These are phyloP conservation scores for Ptychoptera contaminata DNA, from an alignment of 2,888 invertebrate genomes.

Conservation along the genomic window DNA sequence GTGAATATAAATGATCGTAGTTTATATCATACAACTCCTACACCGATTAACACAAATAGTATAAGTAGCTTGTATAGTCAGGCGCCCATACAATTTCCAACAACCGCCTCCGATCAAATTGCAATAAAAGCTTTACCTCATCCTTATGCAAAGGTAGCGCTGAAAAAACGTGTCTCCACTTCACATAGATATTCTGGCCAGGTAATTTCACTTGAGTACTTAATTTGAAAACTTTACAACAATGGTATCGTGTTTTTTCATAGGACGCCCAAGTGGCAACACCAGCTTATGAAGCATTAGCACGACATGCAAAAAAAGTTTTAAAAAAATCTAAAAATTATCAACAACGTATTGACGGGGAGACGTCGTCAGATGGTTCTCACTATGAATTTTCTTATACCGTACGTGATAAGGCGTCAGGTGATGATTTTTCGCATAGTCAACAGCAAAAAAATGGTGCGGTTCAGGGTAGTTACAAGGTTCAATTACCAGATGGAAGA, in stretches of 20 bases:
- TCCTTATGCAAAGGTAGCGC: slow-evolving; percentile 6
- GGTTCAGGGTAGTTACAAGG: slow-evolving; percentile 50
- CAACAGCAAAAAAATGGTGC: slow-evolving; percentile 39
- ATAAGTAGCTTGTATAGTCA: slow-evolving; percentile 3
- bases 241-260: neutral
- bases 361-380: slow-evolving; percentile 13
- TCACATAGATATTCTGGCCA: neutral
- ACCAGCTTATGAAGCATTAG: slow-evolving; percentile 27
- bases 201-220: neutral
- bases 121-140: slow-evolving; percentile 1
- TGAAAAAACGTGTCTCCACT: neutral
- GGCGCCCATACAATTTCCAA: slow-evolving; percentile 9
- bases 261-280: slow-evolving; percentile 24
- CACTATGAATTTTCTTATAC: slow-evolving; percentile 50
- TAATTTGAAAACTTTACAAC: neutral
- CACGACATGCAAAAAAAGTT: slow-evolving; percentile 25
- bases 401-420: slow-evolving; percentile 43
- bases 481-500: slow-evolving; percentile 49
- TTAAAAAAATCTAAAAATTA: slow-evolving; percentile 13
- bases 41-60: neutral
- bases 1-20: neutral
- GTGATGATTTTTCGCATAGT: slow-evolving; percentile 51
- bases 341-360: slow-evolving; percentile 11
- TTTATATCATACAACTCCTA: neutral
- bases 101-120: neutral